Base-by-base conservation (phyloP, 2,113 vertebrate species). In the Indri indri region DNA sequence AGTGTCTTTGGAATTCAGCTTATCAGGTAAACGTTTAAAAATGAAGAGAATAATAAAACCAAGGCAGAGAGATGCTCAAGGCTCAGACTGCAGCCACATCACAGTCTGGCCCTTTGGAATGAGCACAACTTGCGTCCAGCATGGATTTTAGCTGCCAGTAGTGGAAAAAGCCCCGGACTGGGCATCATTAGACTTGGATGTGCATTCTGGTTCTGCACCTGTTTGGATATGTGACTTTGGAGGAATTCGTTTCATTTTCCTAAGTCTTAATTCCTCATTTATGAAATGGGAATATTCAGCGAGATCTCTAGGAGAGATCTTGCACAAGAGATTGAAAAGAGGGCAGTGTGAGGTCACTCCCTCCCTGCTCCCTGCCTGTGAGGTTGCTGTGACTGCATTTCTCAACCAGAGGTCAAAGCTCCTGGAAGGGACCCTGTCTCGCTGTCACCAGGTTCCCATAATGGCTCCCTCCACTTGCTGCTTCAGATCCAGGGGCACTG, bases 21-120 rank as follows among this genome's bases (percentile, higher is more conserved):
- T 95, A 82, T 92, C 92, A 95, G 88, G 87, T 96, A 73, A 94
- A 66, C 80, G 88, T 87, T 95, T 87, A 63, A 94, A 94, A 71
- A 92, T 32, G 57, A 92, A 93, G 57, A 81, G 63, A 86, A 88
- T 63, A 73, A 73, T 61, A 57, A 94, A 85, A 76, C 65, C 32
- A 47, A 94, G 42, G 42, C 30, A 47, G 89, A 79, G 25, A 34
- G 50, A 82, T 45, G 74, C 40, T 73, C 13, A 47, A 27, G 88
- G 40, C 59, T 84, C 68, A 57, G 47, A 42, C 45, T 1, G 25
- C 5, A 52, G 61, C 54, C 32, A 13, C 13, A 8, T 37, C 9
- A 25, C 12, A 57, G 59, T 9, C 76, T 18, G 57, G 65, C 16
- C 17, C n/a, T 92, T 54, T 54, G 45, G 34, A 65, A 50, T 17